Base-by-base conservation (phyloP, 2,113 vertebrate genomes). In the Syngnathoides biaculeatus region DNA sequence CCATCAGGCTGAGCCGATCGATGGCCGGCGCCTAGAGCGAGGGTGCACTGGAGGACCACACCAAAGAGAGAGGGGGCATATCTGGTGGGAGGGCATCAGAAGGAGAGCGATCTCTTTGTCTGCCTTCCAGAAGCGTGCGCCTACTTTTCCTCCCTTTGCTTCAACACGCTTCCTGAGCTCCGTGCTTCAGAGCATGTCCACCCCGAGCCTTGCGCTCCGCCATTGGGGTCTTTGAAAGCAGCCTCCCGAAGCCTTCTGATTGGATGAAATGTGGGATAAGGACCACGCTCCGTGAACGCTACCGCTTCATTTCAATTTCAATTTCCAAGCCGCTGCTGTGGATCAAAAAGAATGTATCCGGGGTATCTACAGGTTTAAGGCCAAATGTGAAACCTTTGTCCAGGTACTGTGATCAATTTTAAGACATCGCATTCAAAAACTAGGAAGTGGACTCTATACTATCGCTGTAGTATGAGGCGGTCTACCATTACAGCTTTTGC, bases 11-110 rank as follows among this genome's bases (percentile, higher is more conserved):
- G 79, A 84, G 78, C 61, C 83, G 89, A 91, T 91, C 90, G 88
- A 92, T 91, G 90, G 85, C 65, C 74, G 84, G 81, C 63, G 89
- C 88, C 88, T 88, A 82, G 70, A 90, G 89, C 87, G 60, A 62
- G 74, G 71, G 81, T 84, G 85, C 82, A 82, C 72, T 65, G 69
- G 88, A 89, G 79, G 87, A 88, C 89, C 90, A 88, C 89, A 91
- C 87, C 86, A 89, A 91, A 91, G 60, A 42, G 87, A 85, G 87
- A 85, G 81, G 81, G 88, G 81, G 87, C 80, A 88, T 88, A 85
- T 89, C 89, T 90, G 84, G 90, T 92, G 90, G 89, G 90, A 91
- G 88, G 87, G 89, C 87, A 89, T 92, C 87, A 90, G 84, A 91
- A 22, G 75, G 80, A 78, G 80, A 79, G 40, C 58, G 65, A 81